Percentiles rank a stretch among this genome's conserved stretches.
Conservation (phyloP, 2,113 vertebrate genomes). For the Serilophus lunatus region DNA sequence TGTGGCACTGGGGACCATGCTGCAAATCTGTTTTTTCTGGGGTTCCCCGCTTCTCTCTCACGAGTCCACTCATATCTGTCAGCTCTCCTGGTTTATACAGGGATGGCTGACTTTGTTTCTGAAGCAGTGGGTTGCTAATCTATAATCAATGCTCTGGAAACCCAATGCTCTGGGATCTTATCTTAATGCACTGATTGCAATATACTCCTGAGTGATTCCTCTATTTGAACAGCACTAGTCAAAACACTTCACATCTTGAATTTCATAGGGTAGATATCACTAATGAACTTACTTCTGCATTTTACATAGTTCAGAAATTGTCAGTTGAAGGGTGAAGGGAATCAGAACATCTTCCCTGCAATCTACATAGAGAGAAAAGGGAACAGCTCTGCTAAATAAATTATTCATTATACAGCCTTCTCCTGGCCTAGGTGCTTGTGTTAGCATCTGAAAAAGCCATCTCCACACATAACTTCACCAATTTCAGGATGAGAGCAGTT, state of each 20-base stretch:
- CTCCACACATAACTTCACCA: background rate
- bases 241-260: slow-evolving; percentile 11
- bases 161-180: background rate
- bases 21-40: accelerated
- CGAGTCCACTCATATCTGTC: accelerated
- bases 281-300: background rate
- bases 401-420: background rate
- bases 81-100: background rate
- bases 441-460: background rate
- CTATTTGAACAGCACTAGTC: background rate
- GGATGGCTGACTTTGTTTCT: background rate
- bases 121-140: slow-evolving; percentile 4
- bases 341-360: background rate
- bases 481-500: accelerated
- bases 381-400: background rate
- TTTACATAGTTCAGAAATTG: background rate
- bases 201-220: background rate
- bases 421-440: background rate
- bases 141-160: slow-evolving; percentile 23
- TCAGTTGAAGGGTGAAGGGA: background rate
- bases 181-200: slow-evolving; percentile 10
- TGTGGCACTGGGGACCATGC: accelerated
- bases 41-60: background rate
- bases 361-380: background rate
- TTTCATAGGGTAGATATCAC: background rate